Evolutionary conservation across 2,888 invertebrate species (phyloP), one percentile per base, ranked within the genome.

Genomic region (Chalcis sispes): DNA sequence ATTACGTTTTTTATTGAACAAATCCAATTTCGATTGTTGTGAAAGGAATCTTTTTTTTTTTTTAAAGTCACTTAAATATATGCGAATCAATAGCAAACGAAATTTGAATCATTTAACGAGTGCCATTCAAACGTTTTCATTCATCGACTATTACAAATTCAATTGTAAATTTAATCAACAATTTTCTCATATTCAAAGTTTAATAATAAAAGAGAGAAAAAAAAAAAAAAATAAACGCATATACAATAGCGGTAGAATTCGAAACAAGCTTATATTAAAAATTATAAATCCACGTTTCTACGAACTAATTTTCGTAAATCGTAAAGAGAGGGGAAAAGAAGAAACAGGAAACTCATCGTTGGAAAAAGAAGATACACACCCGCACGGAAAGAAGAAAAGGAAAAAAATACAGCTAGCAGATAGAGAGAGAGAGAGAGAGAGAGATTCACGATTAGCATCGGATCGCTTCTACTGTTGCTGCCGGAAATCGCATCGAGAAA

Each of bases 221-320:
- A 42, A 48, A 48, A 61, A 42, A 61, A 59, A 18, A n/a, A 42
- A 42, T 13, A 15, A 42, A 4, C 42, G 8, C 42, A 13, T 15
- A 7, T 4, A 10, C 36, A 10, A 36, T 36, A 10, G 5, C 10
- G 4, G 4, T 36, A 36, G 69, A 32, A 48, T 46, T 25, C 29
- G 52, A 40, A 20, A 36, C 23, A 8, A 25, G 54, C 54, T 25
- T n/a, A 29, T 18, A 25, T n/a, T n/a, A n/a, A n/a, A n/a, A n/a
- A n/a, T n/a, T n/a, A n/a, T n/a, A n/a, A n/a, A n/a, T n/a, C 20
- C 18, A 25, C 66, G 40, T 8, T 73, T 73, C 72, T 18, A 27
- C 29, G 66, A 73, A 65, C 48, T 65, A 65, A 73, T 73, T 66
- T 66, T 66, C 66, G 52, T n/a, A n/a, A n/a, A n/a, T n/a, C n/a